These are phyloP conservation scores for Drosophila yakuba DNA, from an alignment of 1,140 invertebrate species.

Conservation along the genomic window DNA sequence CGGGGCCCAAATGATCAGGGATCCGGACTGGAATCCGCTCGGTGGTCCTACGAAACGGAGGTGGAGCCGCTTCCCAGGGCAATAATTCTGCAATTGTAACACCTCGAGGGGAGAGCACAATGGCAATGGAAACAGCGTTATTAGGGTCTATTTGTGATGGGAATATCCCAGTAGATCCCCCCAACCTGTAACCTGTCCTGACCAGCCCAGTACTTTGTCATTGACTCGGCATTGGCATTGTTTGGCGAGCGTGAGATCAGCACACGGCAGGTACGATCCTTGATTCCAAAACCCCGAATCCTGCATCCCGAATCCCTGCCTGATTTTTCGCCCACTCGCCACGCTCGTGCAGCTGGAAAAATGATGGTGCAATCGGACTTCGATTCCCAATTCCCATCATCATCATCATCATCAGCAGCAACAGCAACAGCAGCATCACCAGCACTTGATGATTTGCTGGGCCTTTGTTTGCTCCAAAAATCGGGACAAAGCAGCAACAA, in stretches of 20 bases:
- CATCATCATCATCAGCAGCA: slow-evolving; percentile 13
- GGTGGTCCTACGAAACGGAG: slow-evolving; percentile 73
- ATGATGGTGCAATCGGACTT: slow-evolving; percentile 73
- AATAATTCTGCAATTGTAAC: slow-evolving; percentile 83
- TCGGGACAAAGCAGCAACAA: slow-evolving; percentile 61
- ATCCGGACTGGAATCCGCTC: slow-evolving; percentile 7
- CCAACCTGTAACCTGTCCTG: background rate
- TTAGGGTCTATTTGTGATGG: slow-evolving; percentile 64
- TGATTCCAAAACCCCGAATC: background rate
- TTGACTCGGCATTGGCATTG: slow-evolving; percentile 52
- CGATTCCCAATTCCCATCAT: slow-evolving; percentile 69
- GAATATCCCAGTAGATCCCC: slow-evolving; percentile 22
- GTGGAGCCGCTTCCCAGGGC: slow-evolving; percentile 78
- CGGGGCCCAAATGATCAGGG: slow-evolving; percentile 1
- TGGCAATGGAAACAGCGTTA: slow-evolving; percentile 51
- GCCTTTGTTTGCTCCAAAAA: slow-evolving; percentile 60
- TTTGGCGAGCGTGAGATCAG: slow-evolving; percentile 79
- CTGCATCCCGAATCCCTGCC: background rate
- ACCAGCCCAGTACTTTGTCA: slow-evolving; percentile 68
- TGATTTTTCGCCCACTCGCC: slow-evolving; percentile 66
- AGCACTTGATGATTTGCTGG: slow-evolving; percentile 79
- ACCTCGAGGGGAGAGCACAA: slow-evolving; percentile 48
- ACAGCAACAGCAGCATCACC: slow-evolving; percentile 33
- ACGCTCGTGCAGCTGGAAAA: slow-evolving; percentile 79
- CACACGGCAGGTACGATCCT: slow-evolving; percentile 71